Evolutionary conservation across 37 sponge, comb jelly and placozoan genomes (phyloP), one percentile per base, ranked within the genome.

Genomic region (Geodia barretti): DNA sequence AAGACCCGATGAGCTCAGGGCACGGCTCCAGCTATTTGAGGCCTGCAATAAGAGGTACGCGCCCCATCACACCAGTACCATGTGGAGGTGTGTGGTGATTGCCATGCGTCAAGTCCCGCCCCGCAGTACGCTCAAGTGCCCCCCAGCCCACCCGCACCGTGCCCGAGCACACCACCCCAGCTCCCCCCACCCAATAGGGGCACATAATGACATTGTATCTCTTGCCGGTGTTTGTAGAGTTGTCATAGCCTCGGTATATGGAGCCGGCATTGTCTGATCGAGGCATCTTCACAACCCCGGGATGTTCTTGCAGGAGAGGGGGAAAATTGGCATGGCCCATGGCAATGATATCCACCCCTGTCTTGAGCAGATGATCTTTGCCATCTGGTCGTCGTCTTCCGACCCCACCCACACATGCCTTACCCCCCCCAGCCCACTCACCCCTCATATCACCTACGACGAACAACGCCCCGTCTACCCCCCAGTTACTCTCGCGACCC

Each of bases 271-370:
- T 84, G 84, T 23, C 60, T 41, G 20, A 93, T 0, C 79, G 59
- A 0, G 87, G 70, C 21, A 79, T 85, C 64, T 82, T 77, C 30
- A 77, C 84, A 17, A 82, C 76, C 1, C 43, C 84, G 2, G 94
- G 90, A 64, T 81, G 86, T 20, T 39, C 26, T 29, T 60, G 24
- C 35, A 89, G 59, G n/a, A 93, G 80, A 21, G 9, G 0, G 17
- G 90, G 87, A 33, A 93, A 88, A 71, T 93, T 93, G 9, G 86
- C 77, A 19, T 90, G 93, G 0, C 83, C 94, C 32, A 93, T 86
- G 2, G 87, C 90, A 34, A 93, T 64, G 54, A 93, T 86, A 30
- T 81, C 78, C 20, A 89, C 84, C 1, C 60, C n/a, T 8, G 38
- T 36, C 14, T 30, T 25, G 80, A 69, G 7, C 31, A 47, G 20